These are phyloP conservation scores for Aspiorhynchus laticeps DNA, from an alignment of 2,113 vertebrate genomes.

Conservation along the genomic window DNA sequence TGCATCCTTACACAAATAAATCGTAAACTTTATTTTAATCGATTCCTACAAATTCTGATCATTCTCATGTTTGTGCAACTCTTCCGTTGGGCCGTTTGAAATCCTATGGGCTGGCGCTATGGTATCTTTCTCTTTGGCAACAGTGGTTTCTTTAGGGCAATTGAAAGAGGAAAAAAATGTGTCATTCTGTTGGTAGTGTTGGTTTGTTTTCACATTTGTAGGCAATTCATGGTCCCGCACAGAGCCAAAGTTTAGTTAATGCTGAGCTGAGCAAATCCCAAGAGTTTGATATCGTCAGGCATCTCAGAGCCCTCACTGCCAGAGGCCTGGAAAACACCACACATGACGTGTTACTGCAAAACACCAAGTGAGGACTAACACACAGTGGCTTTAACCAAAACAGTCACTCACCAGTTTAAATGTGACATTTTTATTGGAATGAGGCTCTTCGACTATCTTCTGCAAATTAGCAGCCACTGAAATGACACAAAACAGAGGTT, in stretches of 20 bases:
- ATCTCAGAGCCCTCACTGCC: constrained; percentile 92
- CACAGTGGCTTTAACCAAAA: background rate
- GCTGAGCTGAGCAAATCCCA: constrained; percentile 99
- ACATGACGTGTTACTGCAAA: background rate
- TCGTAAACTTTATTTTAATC: constrained; percentile 72
- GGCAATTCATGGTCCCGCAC: constrained; percentile 74
- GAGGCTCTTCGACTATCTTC: constrained; percentile 98
- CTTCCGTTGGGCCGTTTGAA: constrained; percentile 49
- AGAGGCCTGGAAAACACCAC: constrained; percentile 81
- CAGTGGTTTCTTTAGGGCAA: constrained; percentile 90
- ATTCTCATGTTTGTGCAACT: constrained; percentile 57
- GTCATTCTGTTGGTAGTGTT: constrained; percentile 53
- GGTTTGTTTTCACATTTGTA: constrained; percentile 76
- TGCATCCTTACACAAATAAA: constrained; percentile 66
- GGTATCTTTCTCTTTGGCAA: constrained; percentile 93
- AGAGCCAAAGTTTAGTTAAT: constrained; percentile 87
- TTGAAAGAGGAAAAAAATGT: constrained; percentile 73
- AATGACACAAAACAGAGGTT: constrained; percentile 65
- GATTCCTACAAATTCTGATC: constrained; percentile 62
- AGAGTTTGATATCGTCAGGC: constrained; percentile 93
- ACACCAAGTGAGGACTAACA: background rate
- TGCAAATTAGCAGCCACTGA: constrained; percentile 98
- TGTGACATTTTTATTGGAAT: constrained; percentile 93
- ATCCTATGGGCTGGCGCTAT: constrained; percentile 73
- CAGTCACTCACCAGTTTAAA: constrained; percentile 92